Percentiles rank a stretch among this genome's conserved stretches.
Evolutionary conservation across 2,888 invertebrate species (phyloP).

Genomic region (Scrobipalpa atriplicella): DNA sequence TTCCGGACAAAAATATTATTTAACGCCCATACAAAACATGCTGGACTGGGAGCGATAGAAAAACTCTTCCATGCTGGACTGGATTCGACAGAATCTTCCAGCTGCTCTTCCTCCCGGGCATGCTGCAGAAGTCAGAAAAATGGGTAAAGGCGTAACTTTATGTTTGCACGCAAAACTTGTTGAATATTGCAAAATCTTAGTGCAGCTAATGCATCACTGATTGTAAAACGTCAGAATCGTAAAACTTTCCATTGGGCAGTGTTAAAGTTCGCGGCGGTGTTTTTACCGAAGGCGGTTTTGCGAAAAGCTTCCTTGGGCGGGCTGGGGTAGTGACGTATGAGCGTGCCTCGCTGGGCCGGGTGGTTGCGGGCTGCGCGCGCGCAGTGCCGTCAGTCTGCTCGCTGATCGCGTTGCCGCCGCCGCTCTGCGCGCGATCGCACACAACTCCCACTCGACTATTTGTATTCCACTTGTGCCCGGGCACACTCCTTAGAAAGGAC

Average conservation of each 20-base stretch:
- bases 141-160: too few species aligned
- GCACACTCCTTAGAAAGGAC: constrained; percentile 57
- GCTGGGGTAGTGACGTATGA: neutral
- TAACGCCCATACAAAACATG: neutral
- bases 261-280: constrained; percentile 20
- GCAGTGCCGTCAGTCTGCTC: constrained; percentile 28
- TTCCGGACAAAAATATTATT: neutral
- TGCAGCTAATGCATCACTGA: neutral
- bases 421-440: constrained; percentile 63
- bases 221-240: constrained; percentile 2
- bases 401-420: constrained; percentile 47
- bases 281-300: constrained; percentile 22
- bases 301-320: constrained; percentile 29
- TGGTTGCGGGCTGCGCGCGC: constrained; percentile 26
- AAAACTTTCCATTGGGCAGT: constrained; percentile 1
- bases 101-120: too few species aligned
- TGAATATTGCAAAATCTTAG: neutral
- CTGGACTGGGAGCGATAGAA: too few species aligned
- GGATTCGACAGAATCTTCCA: too few species aligned
- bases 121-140: too few species aligned
- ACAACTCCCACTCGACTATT: constrained; percentile 64
- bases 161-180: too few species aligned
- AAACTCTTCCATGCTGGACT: too few species aligned
- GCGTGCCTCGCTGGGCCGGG: constrained; percentile 2
- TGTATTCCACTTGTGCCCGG: constrained; percentile 67